A percentile compares a stretch with the other conserved stretches of the same genome.
These are phyloP conservation scores for Psophia crepitans DNA, from an alignment of 2,113 vertebrate species.

Conservation along the genomic window DNA sequence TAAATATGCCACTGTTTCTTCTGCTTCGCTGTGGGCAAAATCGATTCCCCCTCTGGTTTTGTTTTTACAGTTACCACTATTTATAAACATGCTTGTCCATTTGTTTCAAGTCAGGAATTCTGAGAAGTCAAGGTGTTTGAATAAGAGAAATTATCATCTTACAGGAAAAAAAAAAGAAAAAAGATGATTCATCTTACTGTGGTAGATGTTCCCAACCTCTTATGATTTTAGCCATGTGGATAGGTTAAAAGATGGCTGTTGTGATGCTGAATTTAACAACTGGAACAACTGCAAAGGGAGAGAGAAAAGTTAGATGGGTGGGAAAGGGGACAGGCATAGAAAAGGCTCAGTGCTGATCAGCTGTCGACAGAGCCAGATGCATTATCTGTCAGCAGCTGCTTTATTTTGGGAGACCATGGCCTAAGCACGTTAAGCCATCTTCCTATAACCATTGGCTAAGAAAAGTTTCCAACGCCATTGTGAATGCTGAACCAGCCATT, in stretches of 20 bases:
- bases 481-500: neutral
- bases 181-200: neutral
- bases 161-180: neutral
- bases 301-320: neutral
- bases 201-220: neutral
- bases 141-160: neutral
- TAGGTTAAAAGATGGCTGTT: neutral
- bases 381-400: neutral
- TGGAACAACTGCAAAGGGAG: neutral
- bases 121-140: neutral
- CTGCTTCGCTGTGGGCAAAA: neutral
- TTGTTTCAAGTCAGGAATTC: neutral
- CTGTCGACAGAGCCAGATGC: neutral
- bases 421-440: neutral
- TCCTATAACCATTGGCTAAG: neutral
- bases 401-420: neutral
- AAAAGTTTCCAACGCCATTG: neutral
- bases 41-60: neutral
- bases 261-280: neutral
- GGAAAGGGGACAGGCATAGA: neutral
- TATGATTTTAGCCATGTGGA: neutral
- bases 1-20: neutral
- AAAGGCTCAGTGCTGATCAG: neutral
- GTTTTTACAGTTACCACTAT: neutral
- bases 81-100: neutral